A percentile compares a stretch with the other conserved stretches of the same genome.
These are phyloP conservation scores for Glaucidium brasilianum DNA, from an alignment of 2,113 vertebrate genomes.

Conservation along the genomic window DNA sequence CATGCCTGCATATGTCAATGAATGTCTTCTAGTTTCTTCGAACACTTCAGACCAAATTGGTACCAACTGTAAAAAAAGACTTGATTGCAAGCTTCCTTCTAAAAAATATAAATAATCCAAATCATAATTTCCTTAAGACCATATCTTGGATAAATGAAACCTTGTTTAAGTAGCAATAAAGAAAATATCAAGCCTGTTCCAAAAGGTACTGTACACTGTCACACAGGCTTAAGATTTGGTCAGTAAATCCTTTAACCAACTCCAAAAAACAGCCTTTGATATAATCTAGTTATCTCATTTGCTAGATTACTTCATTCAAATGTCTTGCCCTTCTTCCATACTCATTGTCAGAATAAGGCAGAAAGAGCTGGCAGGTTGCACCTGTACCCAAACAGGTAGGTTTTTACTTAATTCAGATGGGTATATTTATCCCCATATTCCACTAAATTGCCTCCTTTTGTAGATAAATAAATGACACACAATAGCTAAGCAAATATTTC, in stretches of 20 bases:
- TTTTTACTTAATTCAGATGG: neutral
- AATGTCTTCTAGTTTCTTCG: neutral
- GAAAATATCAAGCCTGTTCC: neutral
- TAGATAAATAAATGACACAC: neutral
- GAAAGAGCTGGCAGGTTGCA: neutral
- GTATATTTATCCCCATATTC: neutral
- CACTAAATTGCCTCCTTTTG: neutral
- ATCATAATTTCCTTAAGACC: neutral
- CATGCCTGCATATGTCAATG: neutral
- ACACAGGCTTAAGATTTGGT: neutral
- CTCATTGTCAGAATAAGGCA: neutral
- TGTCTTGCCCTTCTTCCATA: neutral
- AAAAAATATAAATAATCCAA: neutral
- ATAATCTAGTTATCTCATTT: neutral
- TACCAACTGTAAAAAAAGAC: neutral
- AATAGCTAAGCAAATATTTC: neutral
- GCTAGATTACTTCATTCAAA: neutral
- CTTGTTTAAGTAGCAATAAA: neutral
- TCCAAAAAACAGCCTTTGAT: neutral
- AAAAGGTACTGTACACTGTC: neutral
- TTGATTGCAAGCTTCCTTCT: neutral
- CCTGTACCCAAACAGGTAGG: neutral
- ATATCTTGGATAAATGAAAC: neutral
- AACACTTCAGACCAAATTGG: neutral
- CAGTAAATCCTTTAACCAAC: neutral